Evolutionary conservation across 2,888 invertebrate species (phyloP).

Genomic region (Eristalis tenax): DNA sequence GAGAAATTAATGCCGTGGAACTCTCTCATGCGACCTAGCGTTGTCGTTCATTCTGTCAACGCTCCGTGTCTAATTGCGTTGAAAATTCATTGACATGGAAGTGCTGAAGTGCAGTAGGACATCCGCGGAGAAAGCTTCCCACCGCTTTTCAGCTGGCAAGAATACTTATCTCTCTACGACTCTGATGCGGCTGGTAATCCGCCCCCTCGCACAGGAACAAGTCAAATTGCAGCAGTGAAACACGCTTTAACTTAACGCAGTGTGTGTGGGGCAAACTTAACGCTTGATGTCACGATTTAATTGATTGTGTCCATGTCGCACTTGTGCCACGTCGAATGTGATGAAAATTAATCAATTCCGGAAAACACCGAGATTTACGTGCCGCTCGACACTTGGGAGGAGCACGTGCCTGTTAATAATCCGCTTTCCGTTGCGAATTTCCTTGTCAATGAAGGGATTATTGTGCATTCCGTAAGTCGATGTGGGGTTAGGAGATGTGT

Average conservation of each 20-base stretch:
- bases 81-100: slow-evolving; percentile 29
- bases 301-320: not conserved
- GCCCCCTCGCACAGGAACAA: not conserved
- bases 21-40: slow-evolving; percentile 12
- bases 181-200: not conserved
- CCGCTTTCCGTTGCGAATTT: slow-evolving; percentile 24
- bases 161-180: not conserved
- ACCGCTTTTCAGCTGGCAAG: not conserved
- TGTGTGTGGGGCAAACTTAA: not conserved
- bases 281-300: slow-evolving; percentile 16
- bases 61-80: slow-evolving; percentile 36
- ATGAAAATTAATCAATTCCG: slow-evolving; percentile 39
- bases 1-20: slow-evolving; percentile 31
- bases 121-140: not conserved
- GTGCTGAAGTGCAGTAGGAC: not conserved
- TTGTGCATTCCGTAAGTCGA: slow-evolving; percentile 7
- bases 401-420: slow-evolving; percentile 22
- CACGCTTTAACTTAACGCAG: no score
- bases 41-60: not conserved
- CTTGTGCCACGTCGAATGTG: slow-evolving; percentile 17
- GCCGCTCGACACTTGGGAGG: not conserved
- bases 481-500: not conserved
- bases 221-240: slow-evolving; percentile 7
- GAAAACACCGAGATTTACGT: not conserved
- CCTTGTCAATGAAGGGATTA: slow-evolving; percentile 28